phyloP scores from a whole-genome alignment of 2,113 vertebrate species.

The Chinchilla lanigera region DNA sequence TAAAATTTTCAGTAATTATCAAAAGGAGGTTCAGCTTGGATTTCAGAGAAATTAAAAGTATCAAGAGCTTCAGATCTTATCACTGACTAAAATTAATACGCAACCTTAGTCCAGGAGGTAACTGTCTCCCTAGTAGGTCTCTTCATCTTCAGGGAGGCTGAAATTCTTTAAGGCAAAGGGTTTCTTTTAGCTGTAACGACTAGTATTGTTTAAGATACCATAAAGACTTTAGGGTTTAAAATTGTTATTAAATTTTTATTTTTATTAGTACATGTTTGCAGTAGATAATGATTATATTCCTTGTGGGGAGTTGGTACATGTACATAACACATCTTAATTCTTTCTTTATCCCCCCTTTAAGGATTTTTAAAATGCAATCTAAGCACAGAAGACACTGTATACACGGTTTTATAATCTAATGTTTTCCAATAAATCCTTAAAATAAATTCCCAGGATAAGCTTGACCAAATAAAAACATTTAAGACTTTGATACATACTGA shows the following conservation, averaged over 20 bases:
- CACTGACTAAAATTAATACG: neutral
- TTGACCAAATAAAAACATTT: slow-evolving; percentile 48
- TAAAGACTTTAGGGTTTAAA: neutral
- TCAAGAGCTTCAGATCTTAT: neutral
- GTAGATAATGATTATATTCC: neutral
- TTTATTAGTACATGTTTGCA: neutral
- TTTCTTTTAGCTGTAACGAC: neutral
- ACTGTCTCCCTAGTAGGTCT: neutral
- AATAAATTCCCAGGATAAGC: slow-evolving; percentile 28
- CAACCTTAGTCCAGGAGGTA: neutral
- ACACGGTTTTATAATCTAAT: neutral
- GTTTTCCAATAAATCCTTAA: slow-evolving; percentile 1
- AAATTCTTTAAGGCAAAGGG: neutral
- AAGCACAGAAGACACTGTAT: neutral
- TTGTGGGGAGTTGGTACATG: neutral
- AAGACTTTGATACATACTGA: neutral
- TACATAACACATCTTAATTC: neutral
- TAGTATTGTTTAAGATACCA: neutral
- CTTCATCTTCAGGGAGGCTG: neutral
- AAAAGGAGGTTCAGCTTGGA: neutral
- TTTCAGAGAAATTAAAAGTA: neutral
- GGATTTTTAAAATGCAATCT: neutral
- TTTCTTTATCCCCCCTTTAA: neutral
- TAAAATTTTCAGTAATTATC: neutral
- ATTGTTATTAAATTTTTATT: neutral